Conservation (phyloP, 2,888 invertebrate species). For the Ecdyonurus torrentis region DNA sequence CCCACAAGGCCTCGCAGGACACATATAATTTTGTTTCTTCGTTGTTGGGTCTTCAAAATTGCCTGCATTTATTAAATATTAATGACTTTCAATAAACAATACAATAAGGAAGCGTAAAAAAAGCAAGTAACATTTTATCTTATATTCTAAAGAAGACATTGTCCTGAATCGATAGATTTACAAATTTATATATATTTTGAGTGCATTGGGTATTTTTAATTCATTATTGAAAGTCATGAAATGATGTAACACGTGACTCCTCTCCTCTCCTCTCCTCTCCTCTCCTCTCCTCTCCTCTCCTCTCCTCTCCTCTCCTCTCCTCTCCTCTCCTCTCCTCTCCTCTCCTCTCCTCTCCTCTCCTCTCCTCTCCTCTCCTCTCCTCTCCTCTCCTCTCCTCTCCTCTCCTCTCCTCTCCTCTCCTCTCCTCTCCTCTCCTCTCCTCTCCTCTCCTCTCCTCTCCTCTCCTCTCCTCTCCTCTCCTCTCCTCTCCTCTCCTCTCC, state of each 20-base stretch:
- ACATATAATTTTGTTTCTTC: too few relatives aligned
- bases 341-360: not conserved
- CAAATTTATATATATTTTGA: too few relatives aligned
- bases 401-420: not conserved
- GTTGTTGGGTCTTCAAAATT: too few relatives aligned
- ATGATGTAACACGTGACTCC: not conserved
- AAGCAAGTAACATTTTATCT: too few relatives aligned
- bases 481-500: not conserved
- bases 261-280: not conserved
- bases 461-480: not conserved
- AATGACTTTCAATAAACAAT: too few relatives aligned
- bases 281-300: not conserved
- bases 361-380: not conserved
- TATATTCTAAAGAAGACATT: too few relatives aligned
- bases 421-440: not conserved
- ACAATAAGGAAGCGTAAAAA: too few relatives aligned
- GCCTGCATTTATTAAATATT: too few relatives aligned
- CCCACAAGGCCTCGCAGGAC: too few relatives aligned
- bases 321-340: not conserved
- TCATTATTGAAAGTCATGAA: too few relatives aligned
- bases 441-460: not conserved
- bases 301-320: not conserved
- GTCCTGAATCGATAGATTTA: too few relatives aligned
- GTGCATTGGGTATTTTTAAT: too few relatives aligned
- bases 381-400: not conserved